phyloP scores from a whole-genome alignment of 2,888 invertebrate genomes.

The Euplagia quadripunctaria region DNA sequence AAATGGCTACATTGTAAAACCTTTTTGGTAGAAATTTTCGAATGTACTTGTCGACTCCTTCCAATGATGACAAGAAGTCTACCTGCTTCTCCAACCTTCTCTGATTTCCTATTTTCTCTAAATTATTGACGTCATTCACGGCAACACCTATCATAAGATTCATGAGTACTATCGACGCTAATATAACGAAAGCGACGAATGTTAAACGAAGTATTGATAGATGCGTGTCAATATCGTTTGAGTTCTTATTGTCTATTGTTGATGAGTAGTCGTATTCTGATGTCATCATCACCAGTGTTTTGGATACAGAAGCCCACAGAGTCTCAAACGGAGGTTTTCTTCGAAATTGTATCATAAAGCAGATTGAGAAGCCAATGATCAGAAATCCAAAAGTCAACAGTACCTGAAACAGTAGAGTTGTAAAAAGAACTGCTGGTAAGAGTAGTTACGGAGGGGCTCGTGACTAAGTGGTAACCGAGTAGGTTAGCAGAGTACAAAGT shows the following conservation, averaged over 20 bases:
- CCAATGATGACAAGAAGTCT: slow-evolving; percentile 72
- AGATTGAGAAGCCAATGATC: slow-evolving; percentile 85
- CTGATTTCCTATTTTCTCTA: slow-evolving; percentile 84
- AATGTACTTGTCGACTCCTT: slow-evolving; percentile 37
- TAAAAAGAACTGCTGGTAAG: too few species aligned
- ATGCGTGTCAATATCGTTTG: slow-evolving; percentile 64
- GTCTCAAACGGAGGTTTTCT: slow-evolving; percentile 78
- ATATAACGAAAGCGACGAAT: slow-evolving; percentile 82
- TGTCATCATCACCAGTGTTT: slow-evolving; percentile 88
- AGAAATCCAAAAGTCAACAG: slow-evolving; percentile 79
- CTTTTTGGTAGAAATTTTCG: slow-evolving; percentile 23
- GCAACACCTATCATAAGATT: slow-evolving; percentile 87
- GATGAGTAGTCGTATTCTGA: slow-evolving; percentile 86
- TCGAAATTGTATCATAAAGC: slow-evolving; percentile 85
- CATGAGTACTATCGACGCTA: slow-evolving; percentile 87
- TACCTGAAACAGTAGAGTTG: slow-evolving; percentile 74
- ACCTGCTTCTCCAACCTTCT: slow-evolving; percentile 84
- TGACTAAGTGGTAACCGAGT: too few species aligned
- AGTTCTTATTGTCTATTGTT: slow-evolving; percentile 70
- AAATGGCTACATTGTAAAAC: neutral
- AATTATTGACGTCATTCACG: slow-evolving; percentile 85
- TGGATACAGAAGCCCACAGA: slow-evolving; percentile 82
- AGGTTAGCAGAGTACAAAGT: too few species aligned
- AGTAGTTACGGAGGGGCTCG: too few species aligned
- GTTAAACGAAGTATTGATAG: slow-evolving; percentile 77